Percentiles rank a stretch among this genome's conserved stretches.
These are phyloP conservation scores for Pardalotus punctatus DNA, from an alignment of 2,113 vertebrate genomes.

Conservation along the genomic window DNA sequence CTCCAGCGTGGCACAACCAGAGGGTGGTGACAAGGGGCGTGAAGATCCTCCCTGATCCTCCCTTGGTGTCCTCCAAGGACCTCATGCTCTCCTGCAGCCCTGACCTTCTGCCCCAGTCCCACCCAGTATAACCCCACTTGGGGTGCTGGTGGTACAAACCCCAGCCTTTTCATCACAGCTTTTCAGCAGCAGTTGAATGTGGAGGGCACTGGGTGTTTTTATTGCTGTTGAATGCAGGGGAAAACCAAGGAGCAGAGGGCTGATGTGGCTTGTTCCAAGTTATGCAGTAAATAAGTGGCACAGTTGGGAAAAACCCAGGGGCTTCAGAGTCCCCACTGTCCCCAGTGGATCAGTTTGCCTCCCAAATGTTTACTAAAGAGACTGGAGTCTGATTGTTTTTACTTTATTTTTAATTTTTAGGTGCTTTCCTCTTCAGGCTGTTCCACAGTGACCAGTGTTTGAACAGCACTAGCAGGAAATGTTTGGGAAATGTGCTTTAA, in stretches of 20 bases:
- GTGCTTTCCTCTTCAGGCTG: background rate
- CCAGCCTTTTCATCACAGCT: background rate
- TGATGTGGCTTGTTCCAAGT: background rate
- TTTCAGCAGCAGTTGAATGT: background rate
- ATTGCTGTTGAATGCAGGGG: background rate
- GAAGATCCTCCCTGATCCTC: background rate
- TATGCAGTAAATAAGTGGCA: background rate
- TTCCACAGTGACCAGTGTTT: constrained; percentile 30
- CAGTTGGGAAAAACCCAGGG: background rate
- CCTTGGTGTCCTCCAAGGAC: background rate
- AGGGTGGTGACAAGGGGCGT: accelerated
- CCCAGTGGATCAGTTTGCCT: background rate
- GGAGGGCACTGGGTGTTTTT: background rate
- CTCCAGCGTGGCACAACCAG: background rate
- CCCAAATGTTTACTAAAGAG: constrained; percentile 14
- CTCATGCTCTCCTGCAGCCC: background rate
- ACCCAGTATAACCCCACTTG: background rate
- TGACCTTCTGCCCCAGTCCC: background rate
- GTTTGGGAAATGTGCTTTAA: constrained; percentile 25
- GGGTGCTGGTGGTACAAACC: background rate
- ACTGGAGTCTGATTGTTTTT: constrained; percentile 45
- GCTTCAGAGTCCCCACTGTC: background rate
- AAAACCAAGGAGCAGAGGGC: background rate
- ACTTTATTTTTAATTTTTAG: constrained; percentile 41
- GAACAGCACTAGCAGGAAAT: constrained; percentile 49